phyloP scores from a whole-genome alignment of 2,113 vertebrate species.

The Lagopus muta region DNA sequence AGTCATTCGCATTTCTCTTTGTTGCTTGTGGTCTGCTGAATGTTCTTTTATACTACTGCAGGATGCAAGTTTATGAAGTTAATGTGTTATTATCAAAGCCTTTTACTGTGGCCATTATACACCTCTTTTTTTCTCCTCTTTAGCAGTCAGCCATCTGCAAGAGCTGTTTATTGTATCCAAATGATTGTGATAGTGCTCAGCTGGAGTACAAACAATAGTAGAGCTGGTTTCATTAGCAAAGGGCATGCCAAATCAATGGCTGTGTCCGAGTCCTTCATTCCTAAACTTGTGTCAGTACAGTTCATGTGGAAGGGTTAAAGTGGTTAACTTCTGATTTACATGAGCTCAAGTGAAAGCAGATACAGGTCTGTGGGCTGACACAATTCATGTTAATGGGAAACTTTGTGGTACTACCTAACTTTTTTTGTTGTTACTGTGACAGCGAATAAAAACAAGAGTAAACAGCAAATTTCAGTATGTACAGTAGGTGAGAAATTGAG shows the following conservation, averaged over 20 bases:
- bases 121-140: slow-evolving; percentile 13
- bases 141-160: slow-evolving; percentile 40
- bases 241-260: slow-evolving; percentile 1
- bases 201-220: not conserved
- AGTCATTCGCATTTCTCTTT: slow-evolving; percentile 41
- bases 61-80: slow-evolving; percentile 58
- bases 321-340: slow-evolving; percentile 47
- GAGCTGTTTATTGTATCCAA: slow-evolving; percentile 41
- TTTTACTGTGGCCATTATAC: slow-evolving; percentile 26
- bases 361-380: not conserved
- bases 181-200: not conserved
- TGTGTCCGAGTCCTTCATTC: not conserved
- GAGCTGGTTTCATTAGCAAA: slow-evolving; percentile 29
- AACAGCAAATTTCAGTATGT: slow-evolving; percentile 36
- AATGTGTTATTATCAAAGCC: slow-evolving; percentile 39
- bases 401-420: slow-evolving; percentile 25
- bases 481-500: slow-evolving; percentile 1
- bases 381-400: slow-evolving; percentile 30
- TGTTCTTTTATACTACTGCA: slow-evolving; percentile 35
- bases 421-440: slow-evolving; percentile 29
- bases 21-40: slow-evolving; percentile 48
- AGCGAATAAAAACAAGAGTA: slow-evolving; percentile 46
- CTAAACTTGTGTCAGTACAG: not conserved
- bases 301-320: slow-evolving; percentile 21
- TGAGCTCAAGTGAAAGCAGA: slow-evolving; percentile 6